Evolutionary conservation across 1,140 invertebrate species (phyloP).

Genomic region (Acromyrmex charruanus): DNA sequence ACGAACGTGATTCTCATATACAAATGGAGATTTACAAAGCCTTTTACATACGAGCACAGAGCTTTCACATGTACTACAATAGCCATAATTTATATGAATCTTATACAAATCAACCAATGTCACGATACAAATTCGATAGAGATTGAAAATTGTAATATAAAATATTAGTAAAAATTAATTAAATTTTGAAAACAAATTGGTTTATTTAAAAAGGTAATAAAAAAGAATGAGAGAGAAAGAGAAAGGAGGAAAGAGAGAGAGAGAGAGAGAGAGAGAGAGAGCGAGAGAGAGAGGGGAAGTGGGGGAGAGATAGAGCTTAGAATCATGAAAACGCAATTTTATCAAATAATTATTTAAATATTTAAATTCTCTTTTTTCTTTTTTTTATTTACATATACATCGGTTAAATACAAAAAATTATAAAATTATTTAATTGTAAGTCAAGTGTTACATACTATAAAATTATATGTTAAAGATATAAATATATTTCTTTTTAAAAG

Average conservation of each 20-base stretch:
- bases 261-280: too few relatives aligned
- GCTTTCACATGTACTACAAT: neutral
- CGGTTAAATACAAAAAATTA: neutral
- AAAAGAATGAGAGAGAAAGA: neutral
- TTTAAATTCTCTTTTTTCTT: neutral
- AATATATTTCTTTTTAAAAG: neutral
- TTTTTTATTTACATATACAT: constrained; percentile 9
- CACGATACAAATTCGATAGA: neutral
- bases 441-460: neutral
- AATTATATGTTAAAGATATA: neutral
- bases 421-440: too few relatives aligned
- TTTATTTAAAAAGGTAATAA: neutral
- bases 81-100: neutral
- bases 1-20: constrained; percentile 14
- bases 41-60: neutral
- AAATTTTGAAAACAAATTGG: neutral
- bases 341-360: neutral
- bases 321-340: neutral
- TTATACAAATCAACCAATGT: neutral
- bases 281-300: too few relatives aligned
- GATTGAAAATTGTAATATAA: neutral
- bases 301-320: neutral
- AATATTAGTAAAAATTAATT: neutral
- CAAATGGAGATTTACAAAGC: constrained; percentile 22
- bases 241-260: too few relatives aligned